Percentiles rank a stretch among this genome's conserved stretches.
These are phyloP conservation scores for Helicoverpa armigera DNA, from an alignment of 1,140 invertebrate genomes.

Conservation along the genomic window DNA sequence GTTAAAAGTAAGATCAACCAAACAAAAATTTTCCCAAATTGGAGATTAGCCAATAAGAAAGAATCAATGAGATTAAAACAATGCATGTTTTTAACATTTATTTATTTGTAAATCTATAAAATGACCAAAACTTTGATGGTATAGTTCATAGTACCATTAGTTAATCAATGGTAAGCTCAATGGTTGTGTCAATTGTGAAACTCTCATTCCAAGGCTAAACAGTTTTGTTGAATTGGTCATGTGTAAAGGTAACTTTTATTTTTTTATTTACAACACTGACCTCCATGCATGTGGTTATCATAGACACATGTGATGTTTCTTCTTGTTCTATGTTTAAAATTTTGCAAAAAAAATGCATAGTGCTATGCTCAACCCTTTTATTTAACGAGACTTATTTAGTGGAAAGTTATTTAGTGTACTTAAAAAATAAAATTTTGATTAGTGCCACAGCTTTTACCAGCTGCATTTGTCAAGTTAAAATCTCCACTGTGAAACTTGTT, in stretches of 20 bases:
- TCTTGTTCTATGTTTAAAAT: neutral
- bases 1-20: neutral
- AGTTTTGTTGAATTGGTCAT: slow-evolving; percentile 16
- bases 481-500: neutral
- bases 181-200: slow-evolving; percentile 27
- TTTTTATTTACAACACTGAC: neutral
- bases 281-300: too few relatives aligned
- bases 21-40: neutral
- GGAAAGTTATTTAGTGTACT: too few relatives aligned
- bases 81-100: neutral
- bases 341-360: neutral
- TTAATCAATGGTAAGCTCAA: neutral
- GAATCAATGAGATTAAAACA: neutral
- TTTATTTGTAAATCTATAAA: too few relatives aligned
- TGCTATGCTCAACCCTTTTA: neutral
- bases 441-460: too few relatives aligned
- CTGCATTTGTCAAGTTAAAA: too few relatives aligned
- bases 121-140: neutral
- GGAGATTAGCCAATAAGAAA: neutral
- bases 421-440: too few relatives aligned
- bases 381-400: too few relatives aligned
- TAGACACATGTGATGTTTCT: too few relatives aligned
- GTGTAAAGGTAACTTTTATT: neutral
- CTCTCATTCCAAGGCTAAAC: slow-evolving; percentile 14
- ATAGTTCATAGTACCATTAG: neutral